A percentile compares a stretch with the other conserved stretches of the same genome.
Evolutionary conservation across 2,888 invertebrate species (phyloP).

Genomic region (Noctua comes): DNA sequence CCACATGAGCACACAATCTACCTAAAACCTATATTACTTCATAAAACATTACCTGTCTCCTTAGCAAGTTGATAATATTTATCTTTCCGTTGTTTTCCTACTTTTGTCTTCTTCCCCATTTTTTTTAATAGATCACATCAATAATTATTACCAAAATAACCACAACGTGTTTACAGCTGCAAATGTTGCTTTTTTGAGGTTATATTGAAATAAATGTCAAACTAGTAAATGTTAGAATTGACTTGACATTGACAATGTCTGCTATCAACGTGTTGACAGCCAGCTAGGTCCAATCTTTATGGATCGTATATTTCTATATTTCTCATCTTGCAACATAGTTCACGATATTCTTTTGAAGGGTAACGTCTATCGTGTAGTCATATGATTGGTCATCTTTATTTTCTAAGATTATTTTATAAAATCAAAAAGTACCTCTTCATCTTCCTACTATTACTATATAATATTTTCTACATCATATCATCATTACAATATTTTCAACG

Average conservation of each 20-base stretch:
- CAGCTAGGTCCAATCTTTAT: background rate
- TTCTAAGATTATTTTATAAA: background rate
- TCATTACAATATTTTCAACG: too few species aligned
- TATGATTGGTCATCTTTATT: constrained; percentile 7
- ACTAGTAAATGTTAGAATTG: background rate
- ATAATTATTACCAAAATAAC: constrained; percentile 12
- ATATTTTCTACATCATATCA: background rate
- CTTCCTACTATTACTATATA: background rate
- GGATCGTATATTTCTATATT: background rate
- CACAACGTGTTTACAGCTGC: constrained; percentile 48
- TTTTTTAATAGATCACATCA: constrained; percentile 70
- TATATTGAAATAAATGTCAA: background rate
- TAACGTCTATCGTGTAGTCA: background rate
- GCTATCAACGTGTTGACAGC: background rate
- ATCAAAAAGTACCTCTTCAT: background rate
- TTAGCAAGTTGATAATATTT: constrained; percentile 99
- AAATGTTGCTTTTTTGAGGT: constrained; percentile 38
- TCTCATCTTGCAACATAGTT: constrained; percentile 7
- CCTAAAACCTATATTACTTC: background rate
- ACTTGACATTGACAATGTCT: background rate
- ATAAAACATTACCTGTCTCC: constrained; percentile 95
- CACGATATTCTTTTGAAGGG: background rate
- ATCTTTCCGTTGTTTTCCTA: constrained; percentile 99
- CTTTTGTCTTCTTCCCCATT: constrained; percentile 98
- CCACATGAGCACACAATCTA: constrained; percentile 13